These are phyloP conservation scores for Oxyruncus cristatus DNA, from an alignment of 2,113 vertebrate genomes.

Conservation along the genomic window DNA sequence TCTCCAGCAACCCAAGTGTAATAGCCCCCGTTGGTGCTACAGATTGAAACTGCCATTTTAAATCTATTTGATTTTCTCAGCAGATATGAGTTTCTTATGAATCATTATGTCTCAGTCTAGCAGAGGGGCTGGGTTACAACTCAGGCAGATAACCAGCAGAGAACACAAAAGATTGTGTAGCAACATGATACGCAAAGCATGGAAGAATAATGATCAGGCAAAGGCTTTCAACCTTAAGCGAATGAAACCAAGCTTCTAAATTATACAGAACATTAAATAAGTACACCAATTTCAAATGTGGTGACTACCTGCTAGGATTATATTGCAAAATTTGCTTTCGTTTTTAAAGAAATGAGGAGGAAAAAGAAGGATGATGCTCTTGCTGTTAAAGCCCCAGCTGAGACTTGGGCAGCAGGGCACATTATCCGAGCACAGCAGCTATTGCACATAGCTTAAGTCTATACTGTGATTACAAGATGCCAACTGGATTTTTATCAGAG, in stretches of 20 bases:
- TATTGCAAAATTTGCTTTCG: background rate
- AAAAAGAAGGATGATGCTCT: background rate
- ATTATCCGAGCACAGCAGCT: background rate
- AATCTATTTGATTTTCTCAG: background rate
- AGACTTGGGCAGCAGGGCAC: background rate
- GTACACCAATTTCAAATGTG: background rate
- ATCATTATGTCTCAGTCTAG: background rate
- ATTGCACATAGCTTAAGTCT: fast-evolving
- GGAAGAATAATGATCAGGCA: background rate
- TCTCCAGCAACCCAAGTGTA: background rate
- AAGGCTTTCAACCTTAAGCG: background rate
- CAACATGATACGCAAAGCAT: background rate
- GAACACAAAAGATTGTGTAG: background rate
- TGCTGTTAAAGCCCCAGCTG: background rate
- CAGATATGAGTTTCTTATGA: background rate
- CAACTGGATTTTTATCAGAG: background rate
- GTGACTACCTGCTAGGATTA: background rate
- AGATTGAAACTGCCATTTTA: slow-evolving; percentile 15
- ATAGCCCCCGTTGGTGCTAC: background rate
- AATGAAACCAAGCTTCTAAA: background rate
- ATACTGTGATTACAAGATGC: background rate
- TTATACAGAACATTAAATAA: background rate
- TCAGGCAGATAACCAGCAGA: background rate
- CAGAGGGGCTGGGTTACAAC: background rate
- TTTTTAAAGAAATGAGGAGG: background rate